Base-by-base conservation (phyloP, 2,113 vertebrate genomes). In the Elanoides forficatus region DNA sequence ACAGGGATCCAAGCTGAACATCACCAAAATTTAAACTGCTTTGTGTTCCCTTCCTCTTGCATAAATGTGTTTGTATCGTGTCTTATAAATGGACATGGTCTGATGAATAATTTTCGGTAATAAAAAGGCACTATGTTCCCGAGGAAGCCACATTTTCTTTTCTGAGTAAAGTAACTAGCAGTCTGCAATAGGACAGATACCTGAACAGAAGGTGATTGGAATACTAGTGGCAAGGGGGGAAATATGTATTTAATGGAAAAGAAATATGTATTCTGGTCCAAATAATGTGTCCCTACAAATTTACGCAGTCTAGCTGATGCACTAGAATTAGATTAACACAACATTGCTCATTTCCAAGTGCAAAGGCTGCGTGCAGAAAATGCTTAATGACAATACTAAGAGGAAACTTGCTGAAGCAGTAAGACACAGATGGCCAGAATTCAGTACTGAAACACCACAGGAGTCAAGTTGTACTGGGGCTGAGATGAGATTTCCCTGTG, bases 361-460 rank as follows among this genome's bases (percentile, higher is more conserved):
- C 95, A 98, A 97, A 96, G 78, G 79, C 96, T 97, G 88, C 71
- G 71, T 95, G 95, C 87, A 97, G 96, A 97, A 98, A 98, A 97
- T 94, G 88, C 95, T 98, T 96, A 96, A 97, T 92, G 93, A 97
- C 95, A 97, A 95, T 90, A 89, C 95, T 96, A 96, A 88, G 72
- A 95, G 86, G 88, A 97, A 98, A 97, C 84, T 95, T 98, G 97
- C 97, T 98, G 97, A 98, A 97, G 95, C 91, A 92, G 89, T 95
- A 89, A 96, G 92, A 98, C 50, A 93, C 74, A 96, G 95, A 96
- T 97, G 96, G 97, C 84, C 92, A 97, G 93, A 91, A 97, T 93
- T 96, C 97, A 96, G 83, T 56, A 89, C 81, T 91, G 95, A 95
- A 97, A 97, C 97, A 95, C 81, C 86, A 63, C 81, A 79, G 87